Base-by-base conservation (phyloP, 2,888 invertebrate genomes). In the Parnassius apollo region DNA sequence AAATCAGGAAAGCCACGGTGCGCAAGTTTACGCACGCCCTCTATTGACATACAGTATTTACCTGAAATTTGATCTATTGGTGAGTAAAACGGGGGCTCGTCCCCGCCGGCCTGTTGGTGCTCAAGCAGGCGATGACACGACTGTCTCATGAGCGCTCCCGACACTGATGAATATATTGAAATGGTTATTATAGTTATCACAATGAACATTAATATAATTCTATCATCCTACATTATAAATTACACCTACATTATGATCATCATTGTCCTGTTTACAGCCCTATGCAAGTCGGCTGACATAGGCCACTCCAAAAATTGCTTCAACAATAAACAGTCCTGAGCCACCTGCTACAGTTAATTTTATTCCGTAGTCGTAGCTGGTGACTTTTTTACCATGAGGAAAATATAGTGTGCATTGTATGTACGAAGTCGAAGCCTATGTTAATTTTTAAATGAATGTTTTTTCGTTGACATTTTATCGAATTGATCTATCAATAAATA, bases 111-210 rank as follows among this genome's bases (percentile, higher is more conserved):
- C 73, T 91, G 92, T 75, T 92, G 92, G 74, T 92, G 91, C 83
- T 92, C 92, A 71, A 92, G 90, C 85, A 92, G 86, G 75, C 91
- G 92, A 75, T 92, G 92, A 78, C 92, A 91, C 86, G 92, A 92
- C 82, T 92, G 92, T 90, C 92, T 92, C 92, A 92, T 92, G 89
- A 86, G 91, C 91, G 87, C 88, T 85, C 89, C 87, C 85, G 85
- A 86, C 83, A 83, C 91, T 90, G 77, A 18, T 52, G 61, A 42
- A 57, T 42, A 64, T 42, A 62, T 42, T 48, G 13, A 13, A 7
- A 9, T 48, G n/a, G 1, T 48, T 48, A 48, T 7, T 13, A 48
- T 48, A 48, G 10, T 25, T 25, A 13, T 12, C 11, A 61, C 44
- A 18, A 42, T 7, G 22, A n/a, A 13, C 35, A 35, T 53, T 42